These are phyloP conservation scores for Ia io DNA, from an alignment of 2,113 vertebrate genomes.

Conservation along the genomic window DNA sequence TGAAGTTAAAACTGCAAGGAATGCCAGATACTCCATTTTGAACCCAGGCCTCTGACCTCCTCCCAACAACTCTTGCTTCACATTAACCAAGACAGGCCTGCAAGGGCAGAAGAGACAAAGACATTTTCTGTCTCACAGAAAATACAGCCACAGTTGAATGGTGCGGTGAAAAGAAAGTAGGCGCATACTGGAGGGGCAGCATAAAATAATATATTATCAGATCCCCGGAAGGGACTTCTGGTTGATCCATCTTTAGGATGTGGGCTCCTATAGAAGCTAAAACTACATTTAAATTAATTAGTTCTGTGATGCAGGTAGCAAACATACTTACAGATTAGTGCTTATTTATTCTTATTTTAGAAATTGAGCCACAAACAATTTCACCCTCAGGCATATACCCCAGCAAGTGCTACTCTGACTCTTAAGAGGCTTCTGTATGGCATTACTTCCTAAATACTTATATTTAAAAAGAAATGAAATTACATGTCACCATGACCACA, in stretches of 20 bases:
- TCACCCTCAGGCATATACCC: background rate
- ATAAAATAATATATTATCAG: background rate
- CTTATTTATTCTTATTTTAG: background rate
- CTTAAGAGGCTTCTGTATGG: background rate
- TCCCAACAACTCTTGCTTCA: background rate
- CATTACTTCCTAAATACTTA: background rate
- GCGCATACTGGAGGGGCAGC: background rate
- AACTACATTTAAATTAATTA: background rate
- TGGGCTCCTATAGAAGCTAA: slow-evolving; percentile 10
- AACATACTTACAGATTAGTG: background rate
- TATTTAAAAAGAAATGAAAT: slow-evolving; percentile 22
- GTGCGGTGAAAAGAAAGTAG: background rate
- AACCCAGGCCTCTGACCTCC: background rate
- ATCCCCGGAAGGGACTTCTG: background rate
- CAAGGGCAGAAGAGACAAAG: slow-evolving; percentile 1
- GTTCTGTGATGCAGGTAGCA: background rate
- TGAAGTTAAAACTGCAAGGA: background rate
- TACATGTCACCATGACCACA: background rate
- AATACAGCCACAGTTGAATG: background rate
- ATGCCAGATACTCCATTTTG: background rate
- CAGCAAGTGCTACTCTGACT: background rate
- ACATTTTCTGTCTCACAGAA: background rate
- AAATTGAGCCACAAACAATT: background rate
- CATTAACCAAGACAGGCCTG: background rate
- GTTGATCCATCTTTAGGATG: background rate